Base-by-base conservation (phyloP, 2,113 vertebrate species). In the Gulo gulo region DNA sequence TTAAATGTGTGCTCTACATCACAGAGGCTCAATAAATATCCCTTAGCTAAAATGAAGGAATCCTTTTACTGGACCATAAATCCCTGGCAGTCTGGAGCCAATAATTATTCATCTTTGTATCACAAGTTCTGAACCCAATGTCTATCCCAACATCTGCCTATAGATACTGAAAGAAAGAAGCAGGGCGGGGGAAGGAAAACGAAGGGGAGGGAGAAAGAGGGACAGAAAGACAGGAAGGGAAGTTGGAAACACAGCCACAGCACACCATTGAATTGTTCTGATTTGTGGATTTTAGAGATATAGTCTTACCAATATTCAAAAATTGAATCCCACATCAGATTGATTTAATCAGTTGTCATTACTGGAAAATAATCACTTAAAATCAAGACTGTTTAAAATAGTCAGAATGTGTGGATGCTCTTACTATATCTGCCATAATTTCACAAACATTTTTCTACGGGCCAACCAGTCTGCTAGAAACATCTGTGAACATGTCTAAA, bases 341-440 rank as follows among this genome's bases (percentile, higher is more conserved):
- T n/a, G 39, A 92, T 71, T 59, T 81, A 59, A 81, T 85, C 29
- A 23, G 12, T 69, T 78, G 80, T 15, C 45, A 65, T 47, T 71
- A 71, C 26, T 83, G 8, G 36, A 94, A 89, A 88, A 84, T n/a
- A 88, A 84, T 61, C 36, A n/a, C 50, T 87, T 45, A 86, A 85
- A 91, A 47, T 65, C 45, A 45, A 88, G 34, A 4, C 24, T 80
- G 45, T 24, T 59, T 83, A 55, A 39, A 92, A 92, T 87, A 29
- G 15, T 13, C 42, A 84, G 24, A 39, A 59, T 55, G 39, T 36
- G 59, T 16, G 29, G 29, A 39, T 2, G 6, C 31, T 55, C 50
- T 91, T 55, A 73, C 65, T 78, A 2, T 34, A 34, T 63, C 18
- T 16, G 4, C n/a, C 74, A 45, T 63, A 61, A 91, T 29, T 55